Evolutionary conservation across 2,888 invertebrate species (phyloP).

Genomic region (Chorisops tibialis): DNA sequence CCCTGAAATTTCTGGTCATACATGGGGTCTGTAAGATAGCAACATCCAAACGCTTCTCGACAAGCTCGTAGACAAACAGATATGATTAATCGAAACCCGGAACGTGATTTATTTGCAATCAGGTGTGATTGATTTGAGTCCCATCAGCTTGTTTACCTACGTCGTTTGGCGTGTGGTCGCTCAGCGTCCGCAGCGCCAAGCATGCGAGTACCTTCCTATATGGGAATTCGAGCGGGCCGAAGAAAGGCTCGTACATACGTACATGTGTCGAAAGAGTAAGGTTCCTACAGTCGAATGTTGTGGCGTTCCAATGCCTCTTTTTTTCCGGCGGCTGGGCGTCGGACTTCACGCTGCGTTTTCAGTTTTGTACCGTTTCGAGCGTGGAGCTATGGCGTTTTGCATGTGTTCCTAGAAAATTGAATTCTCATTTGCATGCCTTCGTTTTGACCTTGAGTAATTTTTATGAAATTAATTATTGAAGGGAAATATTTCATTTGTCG

Average conservation of each 20-base stretch:
- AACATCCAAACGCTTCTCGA: background rate
- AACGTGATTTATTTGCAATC: slow-evolving; percentile 26
- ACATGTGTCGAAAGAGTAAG: background rate
- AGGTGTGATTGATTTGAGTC: slow-evolving; percentile 26
- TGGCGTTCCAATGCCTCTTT: too few relatives aligned
- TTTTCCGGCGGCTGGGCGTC: background rate
- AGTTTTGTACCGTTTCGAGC: slow-evolving; percentile 7
- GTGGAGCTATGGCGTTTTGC: background rate
- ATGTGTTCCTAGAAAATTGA: slow-evolving; percentile 7
- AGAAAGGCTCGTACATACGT: background rate
- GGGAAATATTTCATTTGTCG: slow-evolving; percentile 1
- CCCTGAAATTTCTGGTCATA: background rate
- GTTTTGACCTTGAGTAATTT: slow-evolving; percentile 18
- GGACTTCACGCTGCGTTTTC: slow-evolving; percentile 4
- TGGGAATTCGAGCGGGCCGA: slow-evolving; percentile 6
- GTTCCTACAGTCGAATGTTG: background rate
- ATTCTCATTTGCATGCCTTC: slow-evolving; percentile 18
- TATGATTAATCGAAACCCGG: slow-evolving; percentile 22
- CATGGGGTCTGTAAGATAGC: background rate
- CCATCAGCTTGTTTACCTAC: slow-evolving; percentile 26
- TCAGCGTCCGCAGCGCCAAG: background rate
- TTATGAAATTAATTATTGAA: slow-evolving; percentile 1
- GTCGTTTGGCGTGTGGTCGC: slow-evolving; percentile 21
- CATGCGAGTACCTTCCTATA: background rate
- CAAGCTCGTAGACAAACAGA: background rate